Evolutionary conservation across 2,113 vertebrate genomes (phyloP).

Genomic region (Dendrocopos noguchii): DNA sequence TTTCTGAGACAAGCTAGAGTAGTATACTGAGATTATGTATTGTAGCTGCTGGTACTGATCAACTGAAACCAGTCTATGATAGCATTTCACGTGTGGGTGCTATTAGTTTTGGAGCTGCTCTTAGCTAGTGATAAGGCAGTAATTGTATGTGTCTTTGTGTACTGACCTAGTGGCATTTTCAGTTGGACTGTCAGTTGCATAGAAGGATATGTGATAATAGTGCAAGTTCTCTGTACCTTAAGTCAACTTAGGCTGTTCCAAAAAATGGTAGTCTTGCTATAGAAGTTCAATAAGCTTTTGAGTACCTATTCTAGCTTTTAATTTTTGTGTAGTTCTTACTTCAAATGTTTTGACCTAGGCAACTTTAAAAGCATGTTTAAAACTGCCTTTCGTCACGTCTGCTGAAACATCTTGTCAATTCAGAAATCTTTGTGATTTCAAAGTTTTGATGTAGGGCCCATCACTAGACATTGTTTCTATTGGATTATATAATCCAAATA

Average conservation of each 20-base stretch:
- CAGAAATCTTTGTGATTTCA: neutral
- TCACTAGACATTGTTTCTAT: neutral
- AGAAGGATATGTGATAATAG: neutral
- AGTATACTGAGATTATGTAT: neutral
- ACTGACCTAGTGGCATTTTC: neutral
- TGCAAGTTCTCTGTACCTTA: neutral
- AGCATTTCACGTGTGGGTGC: neutral
- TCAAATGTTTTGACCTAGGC: neutral
- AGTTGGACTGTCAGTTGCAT: neutral
- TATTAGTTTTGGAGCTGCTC: neutral
- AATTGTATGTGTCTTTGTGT: neutral
- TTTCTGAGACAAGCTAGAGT: neutral
- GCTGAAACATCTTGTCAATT: neutral
- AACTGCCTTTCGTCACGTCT: neutral
- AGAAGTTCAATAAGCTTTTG: neutral
- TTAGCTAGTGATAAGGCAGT: neutral
- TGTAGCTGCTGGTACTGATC: neutral
- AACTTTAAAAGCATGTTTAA: neutral
- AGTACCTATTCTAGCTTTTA: neutral
- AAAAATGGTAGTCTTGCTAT: neutral
- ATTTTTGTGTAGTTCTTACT: neutral
- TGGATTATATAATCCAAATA: neutral
- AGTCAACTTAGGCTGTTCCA: neutral
- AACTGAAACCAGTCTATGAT: neutral
- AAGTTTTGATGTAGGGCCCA: fast-evolving